These are phyloP conservation scores for Lateolabrax maculatus DNA, from an alignment of 2,797 vertebrate species.

Conservation along the genomic window DNA sequence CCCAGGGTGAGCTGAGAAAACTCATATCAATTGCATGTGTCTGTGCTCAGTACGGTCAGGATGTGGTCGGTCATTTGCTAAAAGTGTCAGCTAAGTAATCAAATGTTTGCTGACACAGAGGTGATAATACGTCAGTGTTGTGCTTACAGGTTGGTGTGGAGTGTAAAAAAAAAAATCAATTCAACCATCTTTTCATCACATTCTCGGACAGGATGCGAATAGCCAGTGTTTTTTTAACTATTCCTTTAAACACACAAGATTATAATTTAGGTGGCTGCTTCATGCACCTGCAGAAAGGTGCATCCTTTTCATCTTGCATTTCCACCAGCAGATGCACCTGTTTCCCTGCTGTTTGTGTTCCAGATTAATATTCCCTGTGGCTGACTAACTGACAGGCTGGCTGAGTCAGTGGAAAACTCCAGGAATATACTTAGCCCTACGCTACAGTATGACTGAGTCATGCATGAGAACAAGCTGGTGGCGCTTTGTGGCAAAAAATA, in stretches of 20 bases:
- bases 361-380: not conserved
- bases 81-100: no score
- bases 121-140: no score
- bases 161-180: no score
- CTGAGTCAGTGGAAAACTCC: conserved; percentile 19
- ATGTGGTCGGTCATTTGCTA: no score
- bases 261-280: not conserved
- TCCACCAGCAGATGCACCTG: not conserved
- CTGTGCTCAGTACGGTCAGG: not conserved
- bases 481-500: conserved; percentile 8
- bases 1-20: not conserved
- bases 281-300: not conserved
- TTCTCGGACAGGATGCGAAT: not conserved
- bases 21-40: not conserved
- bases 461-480: not conserved
- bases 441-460: conserved; percentile 5
- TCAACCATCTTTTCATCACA: not conserved
- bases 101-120: no score
- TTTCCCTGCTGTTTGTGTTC: not conserved
- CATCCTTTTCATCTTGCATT: not conserved
- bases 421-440: not conserved
- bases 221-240: not conserved
- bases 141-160: no score
- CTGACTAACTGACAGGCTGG: not conserved
- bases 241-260: not conserved